These are phyloP conservation scores for Prietella phreatophila DNA, from an alignment of 2,113 vertebrate genomes.

Conservation along the genomic window DNA sequence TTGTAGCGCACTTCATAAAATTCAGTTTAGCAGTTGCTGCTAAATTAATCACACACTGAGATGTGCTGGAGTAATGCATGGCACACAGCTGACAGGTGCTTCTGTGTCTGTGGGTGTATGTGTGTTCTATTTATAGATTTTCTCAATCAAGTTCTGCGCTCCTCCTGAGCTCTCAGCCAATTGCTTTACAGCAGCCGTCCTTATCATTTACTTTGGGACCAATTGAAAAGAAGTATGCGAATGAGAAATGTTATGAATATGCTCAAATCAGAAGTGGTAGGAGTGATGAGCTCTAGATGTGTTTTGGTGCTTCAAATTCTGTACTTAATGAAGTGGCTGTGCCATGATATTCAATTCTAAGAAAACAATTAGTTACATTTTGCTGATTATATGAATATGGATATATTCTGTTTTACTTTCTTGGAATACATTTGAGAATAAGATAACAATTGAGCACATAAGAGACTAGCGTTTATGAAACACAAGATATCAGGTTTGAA, in stretches of 20 bases:
- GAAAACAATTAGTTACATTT: not conserved
- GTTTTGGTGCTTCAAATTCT: slow-evolving; percentile 7
- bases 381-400: not conserved
- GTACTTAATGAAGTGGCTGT: not conserved
- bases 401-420: not conserved
- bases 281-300: not conserved
- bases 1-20: not conserved
- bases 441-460: not conserved
- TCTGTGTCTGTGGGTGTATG: slow-evolving; percentile 47
- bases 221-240: slow-evolving; percentile 51
- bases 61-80: not conserved
- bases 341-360: too few species aligned
- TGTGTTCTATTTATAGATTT: slow-evolving; percentile 63
- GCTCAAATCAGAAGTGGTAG: slow-evolving; percentile 10
- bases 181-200: slow-evolving; percentile 42
- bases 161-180: slow-evolving; percentile 54
- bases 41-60: not conserved
- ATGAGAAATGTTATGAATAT: slow-evolving; percentile 26
- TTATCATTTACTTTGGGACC: slow-evolving; percentile 48
- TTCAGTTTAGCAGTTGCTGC: not conserved
- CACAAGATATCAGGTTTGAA: not conserved
- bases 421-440: not conserved
- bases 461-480: not conserved
- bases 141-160: slow-evolving; percentile 49
- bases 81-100: slow-evolving; percentile 38